These are phyloP conservation scores for Takifugu rubripes DNA, from an alignment of 2,797 vertebrate genomes.

Conservation along the genomic window DNA sequence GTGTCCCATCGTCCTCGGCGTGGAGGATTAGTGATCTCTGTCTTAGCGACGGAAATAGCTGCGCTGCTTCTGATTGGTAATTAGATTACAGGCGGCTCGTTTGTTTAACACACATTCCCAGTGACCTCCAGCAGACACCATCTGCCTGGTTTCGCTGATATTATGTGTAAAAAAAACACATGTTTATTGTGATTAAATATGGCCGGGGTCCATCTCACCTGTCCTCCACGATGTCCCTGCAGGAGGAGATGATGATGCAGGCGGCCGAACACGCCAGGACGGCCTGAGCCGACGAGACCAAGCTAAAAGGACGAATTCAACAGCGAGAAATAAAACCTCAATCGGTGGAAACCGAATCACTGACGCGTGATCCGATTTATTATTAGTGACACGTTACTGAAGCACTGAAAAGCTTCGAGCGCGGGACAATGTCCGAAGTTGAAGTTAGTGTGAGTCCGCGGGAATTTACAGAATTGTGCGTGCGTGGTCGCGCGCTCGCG, in stretches of 20 bases:
- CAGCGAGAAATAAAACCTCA: not conserved
- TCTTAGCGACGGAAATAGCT: conserved; percentile 43
- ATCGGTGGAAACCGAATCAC: too few relatives aligned
- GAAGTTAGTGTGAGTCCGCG: not conserved
- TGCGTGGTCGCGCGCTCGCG: conserved; percentile 7
- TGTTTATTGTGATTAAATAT: too few relatives aligned
- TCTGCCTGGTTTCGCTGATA: too few relatives aligned
- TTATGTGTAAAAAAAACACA: too few relatives aligned
- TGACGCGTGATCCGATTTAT: too few relatives aligned
- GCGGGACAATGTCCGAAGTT: too few relatives aligned
- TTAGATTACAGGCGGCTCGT: conserved; percentile 35
- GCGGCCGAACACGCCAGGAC: conserved; percentile 52
- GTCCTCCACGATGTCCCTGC: conserved; percentile 58
- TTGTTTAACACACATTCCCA: not conserved
- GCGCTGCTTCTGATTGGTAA: conserved; percentile 25
- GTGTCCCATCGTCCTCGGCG: conserved; percentile 25
- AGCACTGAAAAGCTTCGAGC: too few relatives aligned
- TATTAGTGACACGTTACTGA: too few relatives aligned
- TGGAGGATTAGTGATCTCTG: conserved; percentile 38
- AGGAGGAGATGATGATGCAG: conserved; percentile 44
- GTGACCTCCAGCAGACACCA: not conserved
- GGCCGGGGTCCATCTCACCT: conserved; percentile 35
- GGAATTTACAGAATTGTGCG: not conserved
- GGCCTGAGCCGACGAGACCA: conserved; percentile 62
- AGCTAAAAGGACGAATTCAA: conserved; percentile 3